Evolutionary conservation across 2,888 invertebrate species (phyloP), one percentile per base, ranked within the genome.

Genomic region (Gerris lacustris): DNA sequence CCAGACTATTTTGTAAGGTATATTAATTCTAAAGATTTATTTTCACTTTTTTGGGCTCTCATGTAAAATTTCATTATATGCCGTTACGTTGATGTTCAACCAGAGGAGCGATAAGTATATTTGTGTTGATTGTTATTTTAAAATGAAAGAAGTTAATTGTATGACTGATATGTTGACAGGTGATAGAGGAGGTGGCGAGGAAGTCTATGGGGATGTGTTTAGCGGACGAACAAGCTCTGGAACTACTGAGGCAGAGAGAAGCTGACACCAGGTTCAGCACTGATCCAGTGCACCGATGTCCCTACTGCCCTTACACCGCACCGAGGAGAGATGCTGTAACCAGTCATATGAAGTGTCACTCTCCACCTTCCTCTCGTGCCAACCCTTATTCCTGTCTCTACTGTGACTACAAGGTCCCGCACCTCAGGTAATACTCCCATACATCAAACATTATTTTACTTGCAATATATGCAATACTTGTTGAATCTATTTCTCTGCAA

Each of bases 351-450:
- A 86, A 87, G 77, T 85, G 90, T 73, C 94, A 94, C 79, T 81
- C 82, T 9, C 85, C 87, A 78, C 81, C 86, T 9, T 85, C 87
- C 78, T 81, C 86, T 9, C 84, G 86, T 6, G 86, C 86, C 67
- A 86, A 86, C 74, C 84, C 83, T 73, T 86, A 87, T 77, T 86
- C 86, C 74, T 94, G 94, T 81, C 86, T 88, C 43, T 88, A 89
- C 79, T 94, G 94, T 80, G 91, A 92, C 81, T 90, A 90, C 79
- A 88, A 88, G 44, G 89, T 89, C 44, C 85, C 87, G 5, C 89
- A 90, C 77, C 86, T 86, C 71, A 86, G 88, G 55, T 55, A 55
- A 55, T 55, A 11, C 31, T 31, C 31, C 31, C 31, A 2, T 31
- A 31, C 31, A 31, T n/a, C 31, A 31, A n/a, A n/a, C n/a, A n/a